A percentile compares a stretch with the other conserved stretches of the same genome.
These are phyloP conservation scores for Hyperopisus bebe DNA, from an alignment of 2,113 vertebrate species.

Conservation along the genomic window DNA sequence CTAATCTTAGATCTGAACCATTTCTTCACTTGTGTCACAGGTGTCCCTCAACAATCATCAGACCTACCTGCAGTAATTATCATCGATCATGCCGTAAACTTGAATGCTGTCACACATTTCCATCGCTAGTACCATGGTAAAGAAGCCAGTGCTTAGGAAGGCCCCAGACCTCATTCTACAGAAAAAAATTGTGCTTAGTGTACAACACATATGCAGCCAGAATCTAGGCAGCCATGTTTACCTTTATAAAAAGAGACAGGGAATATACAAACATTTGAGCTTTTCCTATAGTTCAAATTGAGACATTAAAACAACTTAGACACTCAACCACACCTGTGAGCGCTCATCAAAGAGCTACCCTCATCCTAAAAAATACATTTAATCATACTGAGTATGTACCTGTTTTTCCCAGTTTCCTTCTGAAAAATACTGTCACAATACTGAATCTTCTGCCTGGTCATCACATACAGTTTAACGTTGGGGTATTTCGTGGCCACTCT, in stretches of 20 bases:
- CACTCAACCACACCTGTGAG: neutral
- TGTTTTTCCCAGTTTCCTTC: conserved; percentile 89
- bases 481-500: conserved; percentile 68
- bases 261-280: neutral
- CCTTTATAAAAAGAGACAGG: neutral
- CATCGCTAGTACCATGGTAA: conserved; percentile 86
- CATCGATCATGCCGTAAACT: conserved; percentile 86
- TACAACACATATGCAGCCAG: neutral
- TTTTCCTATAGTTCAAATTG: neutral
- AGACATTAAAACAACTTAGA: neutral
- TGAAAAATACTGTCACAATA: conserved; percentile 81
- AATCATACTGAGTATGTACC: conserved; percentile 54
- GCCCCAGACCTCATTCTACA: conserved; percentile 82
- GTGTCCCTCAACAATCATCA: neutral
- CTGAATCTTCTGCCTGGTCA: conserved; percentile 75
- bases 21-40: neutral
- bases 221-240: neutral
- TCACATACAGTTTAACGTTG: conserved; percentile 61
- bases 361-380: neutral
- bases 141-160: conserved; percentile 93
- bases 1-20: neutral
- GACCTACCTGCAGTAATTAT: conserved; percentile 80
- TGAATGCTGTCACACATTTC: conserved; percentile 78
- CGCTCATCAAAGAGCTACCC: neutral
- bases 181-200: conserved; percentile 20